Percentiles rank a stretch among this genome's conserved stretches.
Conservation (phyloP, 1,140 invertebrate genomes). For the Ceratina australensis region DNA sequence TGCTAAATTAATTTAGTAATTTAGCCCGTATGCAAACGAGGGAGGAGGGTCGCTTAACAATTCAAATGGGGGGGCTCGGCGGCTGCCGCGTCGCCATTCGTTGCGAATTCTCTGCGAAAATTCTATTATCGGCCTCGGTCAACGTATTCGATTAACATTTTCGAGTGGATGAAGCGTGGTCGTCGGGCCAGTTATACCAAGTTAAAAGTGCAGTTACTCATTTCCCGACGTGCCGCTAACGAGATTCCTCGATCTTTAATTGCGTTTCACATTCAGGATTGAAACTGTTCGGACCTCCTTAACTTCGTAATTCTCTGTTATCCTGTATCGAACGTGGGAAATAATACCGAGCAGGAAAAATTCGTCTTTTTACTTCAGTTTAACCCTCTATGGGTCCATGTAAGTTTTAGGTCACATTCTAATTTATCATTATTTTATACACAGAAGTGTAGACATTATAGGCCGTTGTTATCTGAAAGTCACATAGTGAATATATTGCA, state of each 20-base stretch:
- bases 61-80: conserved; percentile 18
- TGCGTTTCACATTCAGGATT: neutral
- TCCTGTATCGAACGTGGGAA: neutral
- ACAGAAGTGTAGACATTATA: too few relatives aligned
- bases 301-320: neutral
- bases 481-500: too few relatives aligned
- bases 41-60: conserved; percentile 30
- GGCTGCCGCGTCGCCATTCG: neutral
- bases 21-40: conserved; percentile 25
- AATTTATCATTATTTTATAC: too few relatives aligned
- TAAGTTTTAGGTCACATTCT: too few relatives aligned
- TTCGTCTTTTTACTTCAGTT: too few relatives aligned
- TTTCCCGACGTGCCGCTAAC: conserved; percentile 6
- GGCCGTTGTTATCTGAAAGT: too few relatives aligned
- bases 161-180: neutral
- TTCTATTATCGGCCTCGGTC: conserved; percentile 14
- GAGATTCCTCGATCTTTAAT: conserved; percentile 24
- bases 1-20: conserved; percentile 31
- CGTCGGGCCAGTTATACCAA: neutral
- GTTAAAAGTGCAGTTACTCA: conserved; percentile 16
- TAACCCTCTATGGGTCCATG: too few relatives aligned
- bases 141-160: conserved; percentile 33
- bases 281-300: neutral
- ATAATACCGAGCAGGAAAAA: too few relatives aligned
- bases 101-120: conserved; percentile 14